These are phyloP conservation scores for Anabacerthia variegaticeps DNA, from an alignment of 2,797 vertebrate genomes.

Conservation along the genomic window DNA sequence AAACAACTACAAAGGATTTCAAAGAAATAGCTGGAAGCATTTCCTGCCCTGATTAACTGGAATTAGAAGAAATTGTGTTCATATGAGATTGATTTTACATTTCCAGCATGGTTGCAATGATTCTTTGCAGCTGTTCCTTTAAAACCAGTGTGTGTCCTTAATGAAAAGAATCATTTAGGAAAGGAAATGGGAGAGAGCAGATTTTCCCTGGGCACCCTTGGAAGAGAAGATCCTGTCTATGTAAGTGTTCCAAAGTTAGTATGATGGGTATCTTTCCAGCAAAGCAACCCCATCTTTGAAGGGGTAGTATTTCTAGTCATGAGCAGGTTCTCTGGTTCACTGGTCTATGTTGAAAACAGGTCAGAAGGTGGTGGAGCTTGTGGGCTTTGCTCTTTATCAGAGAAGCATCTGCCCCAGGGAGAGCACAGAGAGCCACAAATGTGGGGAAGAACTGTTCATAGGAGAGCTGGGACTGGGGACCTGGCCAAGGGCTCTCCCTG, in stretches of 20 bases:
- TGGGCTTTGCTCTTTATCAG: not conserved
- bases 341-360: not conserved
- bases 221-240: not conserved
- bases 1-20: not conserved
- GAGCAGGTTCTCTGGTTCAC: not conserved
- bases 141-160: not conserved
- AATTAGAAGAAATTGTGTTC: not conserved
- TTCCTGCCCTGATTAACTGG: not conserved
- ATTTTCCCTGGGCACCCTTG: not conserved
- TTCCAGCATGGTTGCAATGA: not conserved
- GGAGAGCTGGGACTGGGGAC: not conserved
- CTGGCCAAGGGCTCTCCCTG: not conserved
- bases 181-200: not conserved
- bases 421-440: no score
- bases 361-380: not conserved
- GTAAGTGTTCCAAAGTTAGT: not conserved
- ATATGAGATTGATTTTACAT: rapidly evolving
- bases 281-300: not conserved
- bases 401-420: not conserved
- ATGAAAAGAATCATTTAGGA: not conserved
- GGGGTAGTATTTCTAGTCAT: not conserved
- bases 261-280: not conserved
- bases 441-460: rapidly evolving
- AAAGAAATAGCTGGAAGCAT: not conserved
- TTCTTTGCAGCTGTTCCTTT: not conserved